phyloP scores from a whole-genome alignment of 2,797 vertebrate species.

The Scolopax bukidnonensis region DNA sequence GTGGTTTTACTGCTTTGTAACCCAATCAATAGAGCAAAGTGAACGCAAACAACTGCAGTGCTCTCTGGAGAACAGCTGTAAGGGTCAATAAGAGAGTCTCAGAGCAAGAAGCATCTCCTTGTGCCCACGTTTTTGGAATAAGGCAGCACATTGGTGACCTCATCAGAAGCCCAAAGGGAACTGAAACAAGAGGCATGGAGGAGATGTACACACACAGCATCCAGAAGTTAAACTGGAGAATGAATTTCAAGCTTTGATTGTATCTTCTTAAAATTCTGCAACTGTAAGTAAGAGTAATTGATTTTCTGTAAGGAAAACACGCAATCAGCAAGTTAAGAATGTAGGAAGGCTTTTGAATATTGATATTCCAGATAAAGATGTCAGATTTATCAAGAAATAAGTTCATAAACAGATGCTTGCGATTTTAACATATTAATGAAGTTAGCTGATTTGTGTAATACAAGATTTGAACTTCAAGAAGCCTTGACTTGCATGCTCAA shows the following conservation, averaged over 20 bases:
- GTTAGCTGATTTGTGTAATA: background rate
- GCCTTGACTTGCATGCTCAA: background rate
- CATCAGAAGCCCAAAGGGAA: background rate
- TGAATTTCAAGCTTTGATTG: background rate
- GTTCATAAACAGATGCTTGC: background rate
- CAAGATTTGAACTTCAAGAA: background rate
- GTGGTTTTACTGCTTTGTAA: background rate
- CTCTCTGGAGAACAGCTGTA: background rate
- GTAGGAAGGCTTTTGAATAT: constrained; percentile 25
- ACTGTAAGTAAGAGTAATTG: background rate
- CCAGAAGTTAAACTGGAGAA: background rate
- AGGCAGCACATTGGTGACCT: background rate
- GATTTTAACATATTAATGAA: background rate
- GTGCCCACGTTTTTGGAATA: background rate
- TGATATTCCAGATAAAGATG: background rate
- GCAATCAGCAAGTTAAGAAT: constrained; percentile 14
- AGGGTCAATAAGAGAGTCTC: background rate
- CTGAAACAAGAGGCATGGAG: background rate
- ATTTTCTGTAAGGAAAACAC: constrained; percentile 36
- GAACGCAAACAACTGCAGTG: background rate
- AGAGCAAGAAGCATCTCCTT: background rate
- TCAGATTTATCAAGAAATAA: background rate
- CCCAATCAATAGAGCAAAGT: background rate
- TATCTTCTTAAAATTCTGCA: constrained; percentile 31
- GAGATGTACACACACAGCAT: background rate